phyloP scores from a whole-genome alignment of 1,140 invertebrate species.

The Microplitis mediator region DNA sequence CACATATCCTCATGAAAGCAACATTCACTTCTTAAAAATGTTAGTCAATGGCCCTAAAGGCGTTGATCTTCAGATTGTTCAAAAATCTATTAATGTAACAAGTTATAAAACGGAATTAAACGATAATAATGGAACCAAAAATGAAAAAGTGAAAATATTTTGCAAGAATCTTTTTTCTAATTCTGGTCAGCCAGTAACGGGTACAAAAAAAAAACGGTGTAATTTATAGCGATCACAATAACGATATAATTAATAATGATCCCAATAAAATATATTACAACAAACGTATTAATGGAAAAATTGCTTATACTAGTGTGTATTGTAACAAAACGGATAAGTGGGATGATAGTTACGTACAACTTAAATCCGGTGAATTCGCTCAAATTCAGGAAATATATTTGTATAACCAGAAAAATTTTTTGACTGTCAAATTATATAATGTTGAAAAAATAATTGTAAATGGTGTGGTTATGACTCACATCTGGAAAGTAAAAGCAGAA shows the following conservation, averaged over 20 bases:
- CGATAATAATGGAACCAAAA: not conserved
- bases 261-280: not conserved
- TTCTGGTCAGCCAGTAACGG: no score
- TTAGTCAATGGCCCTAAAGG: conserved; percentile 18
- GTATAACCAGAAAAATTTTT: not conserved
- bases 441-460: not conserved
- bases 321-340: conserved; percentile 7
- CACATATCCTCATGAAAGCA: conserved; percentile 16
- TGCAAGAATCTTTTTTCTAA: conserved; percentile 7
- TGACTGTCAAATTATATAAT: not conserved
- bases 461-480: not conserved
- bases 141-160: not conserved
- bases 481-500: not conserved
- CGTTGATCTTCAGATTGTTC: conserved; percentile 22
- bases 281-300: not conserved
- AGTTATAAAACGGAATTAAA: not conserved
- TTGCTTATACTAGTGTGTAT: not conserved
- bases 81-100: conserved; percentile 11
- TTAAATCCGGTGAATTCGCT: not conserved
- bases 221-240: not conserved
- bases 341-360: conserved; percentile 2
- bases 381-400: not conserved
- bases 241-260: not conserved
- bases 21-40: conserved; percentile 22
- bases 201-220: not conserved